Base-by-base conservation (phyloP, 2,888 invertebrate species). In the Eustalomyia histrio region DNA sequence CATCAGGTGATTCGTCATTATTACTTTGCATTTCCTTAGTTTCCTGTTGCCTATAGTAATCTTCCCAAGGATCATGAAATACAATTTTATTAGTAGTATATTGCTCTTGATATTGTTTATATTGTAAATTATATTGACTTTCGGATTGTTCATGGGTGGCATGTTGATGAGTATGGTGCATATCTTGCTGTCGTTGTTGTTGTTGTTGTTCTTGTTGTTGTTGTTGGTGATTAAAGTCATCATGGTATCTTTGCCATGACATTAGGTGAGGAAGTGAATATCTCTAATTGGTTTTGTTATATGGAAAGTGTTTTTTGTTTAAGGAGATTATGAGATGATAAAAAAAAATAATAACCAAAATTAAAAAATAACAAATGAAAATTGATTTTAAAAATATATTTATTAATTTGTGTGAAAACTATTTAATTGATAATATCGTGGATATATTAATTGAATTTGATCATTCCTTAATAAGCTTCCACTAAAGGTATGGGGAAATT, bases 11-110 rank as follows among this genome's bases (percentile, higher is more conserved):
- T 43, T 69, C 52, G 21, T n/a, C 50, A 16, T 24, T 4, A 35
- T 33, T 24, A 18, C 33, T 47, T 76, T 69, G 64, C 12, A 65
- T 47, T 57, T 74, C 81, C 24, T 71, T 29, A 79, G 50, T 61
- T 78, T 84, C 76, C 89, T 90, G 64, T 91, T 92, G 90, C 84
- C 92, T 92, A 89, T 92, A 92, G 89, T 94, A 95, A 86, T 93
- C 92, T 85, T 95, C 93, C 96, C 96, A 96, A 72, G 95, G 96
- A 92, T 96, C 95, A 90, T 87, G 88, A 86, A 87, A 89, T 80
- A 86, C 87, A 79, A 87, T 87, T 63, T 88, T 85, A 74, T 87
- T 81, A 79, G 83, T 83, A 83, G 78, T 83, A 80, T 47, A 57
- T 18, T 79, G 61, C 16, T 80, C 47, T 55, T 71, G 73, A 63